Conservation (phyloP, 2,888 invertebrate genomes). For the Abscondita cerata region DNA sequence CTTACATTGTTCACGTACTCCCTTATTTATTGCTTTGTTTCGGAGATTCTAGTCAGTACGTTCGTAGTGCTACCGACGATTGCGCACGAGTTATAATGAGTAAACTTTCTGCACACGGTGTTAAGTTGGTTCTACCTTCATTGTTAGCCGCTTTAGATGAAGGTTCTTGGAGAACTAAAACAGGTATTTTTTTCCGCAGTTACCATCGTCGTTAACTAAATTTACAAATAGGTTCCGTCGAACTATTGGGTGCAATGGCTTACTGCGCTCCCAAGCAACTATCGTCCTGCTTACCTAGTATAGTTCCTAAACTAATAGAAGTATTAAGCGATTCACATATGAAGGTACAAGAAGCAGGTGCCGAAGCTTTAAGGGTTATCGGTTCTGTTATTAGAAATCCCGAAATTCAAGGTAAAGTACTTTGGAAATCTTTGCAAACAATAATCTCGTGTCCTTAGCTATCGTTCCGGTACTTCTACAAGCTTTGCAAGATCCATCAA, state of each 20-base stretch:
- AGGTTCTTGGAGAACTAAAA: constrained; percentile 99
- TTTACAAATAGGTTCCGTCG: constrained; percentile 78
- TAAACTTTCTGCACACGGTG: constrained; percentile 95
- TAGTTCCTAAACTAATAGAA: constrained; percentile 97
- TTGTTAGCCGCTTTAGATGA: constrained; percentile 92
- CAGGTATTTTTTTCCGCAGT: constrained; percentile 62
- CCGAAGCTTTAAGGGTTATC: constrained; percentile 93
- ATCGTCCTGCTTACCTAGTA: constrained; percentile 95
- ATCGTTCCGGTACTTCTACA: constrained; percentile 86
- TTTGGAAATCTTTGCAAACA: neutral
- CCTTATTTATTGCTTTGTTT: constrained; percentile 95
- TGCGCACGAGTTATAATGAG: constrained; percentile 96
- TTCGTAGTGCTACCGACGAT: constrained; percentile 95
- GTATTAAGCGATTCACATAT: constrained; percentile 97
- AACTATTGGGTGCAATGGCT: constrained; percentile 96
- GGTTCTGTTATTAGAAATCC: constrained; percentile 98
- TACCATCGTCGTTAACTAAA: neutral
- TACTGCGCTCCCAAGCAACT: constrained; percentile 99
- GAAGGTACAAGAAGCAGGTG: constrained; percentile 96
- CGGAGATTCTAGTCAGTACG: constrained; percentile 94
- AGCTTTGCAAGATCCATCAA: constrained; percentile 95
- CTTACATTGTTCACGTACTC: constrained; percentile 96
- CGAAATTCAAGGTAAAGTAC: constrained; percentile 82
- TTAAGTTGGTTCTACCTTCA: constrained; percentile 94
- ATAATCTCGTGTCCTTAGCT: constrained; percentile 59